A percentile compares a stretch with the other conserved stretches of the same genome.
Evolutionary conservation across 1,140 invertebrate genomes (phyloP).

Genomic region (Ptiloglossa arizonensis): DNA sequence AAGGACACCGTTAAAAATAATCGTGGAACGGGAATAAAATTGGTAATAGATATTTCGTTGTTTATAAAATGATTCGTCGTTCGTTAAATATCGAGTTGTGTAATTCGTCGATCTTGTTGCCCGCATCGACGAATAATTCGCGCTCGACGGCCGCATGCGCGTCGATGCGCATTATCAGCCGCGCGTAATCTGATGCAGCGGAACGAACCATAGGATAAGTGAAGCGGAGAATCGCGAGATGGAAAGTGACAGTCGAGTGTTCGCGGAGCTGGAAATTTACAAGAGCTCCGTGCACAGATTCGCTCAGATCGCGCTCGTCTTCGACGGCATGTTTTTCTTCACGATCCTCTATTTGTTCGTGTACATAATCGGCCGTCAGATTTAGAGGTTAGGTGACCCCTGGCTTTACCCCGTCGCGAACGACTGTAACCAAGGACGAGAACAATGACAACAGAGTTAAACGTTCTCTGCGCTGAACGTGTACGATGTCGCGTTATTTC

Average conservation of each 20-base stretch:
- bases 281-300: slow-evolving; percentile 25
- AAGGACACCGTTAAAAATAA: not conserved
- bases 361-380: slow-evolving; percentile 30
- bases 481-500: not conserved
- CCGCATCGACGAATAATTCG: not conserved
- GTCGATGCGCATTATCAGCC: not conserved
- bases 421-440: not conserved
- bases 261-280: slow-evolving; percentile 20
- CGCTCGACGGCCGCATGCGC: not conserved
- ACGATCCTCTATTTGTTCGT: slow-evolving; percentile 24
- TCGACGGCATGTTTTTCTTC: slow-evolving; percentile 27
- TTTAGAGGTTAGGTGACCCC: slow-evolving; percentile 35
- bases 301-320: slow-evolving; percentile 1
- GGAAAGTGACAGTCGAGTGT: slow-evolving; percentile 35
- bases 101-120: not conserved
- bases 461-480: not conserved
- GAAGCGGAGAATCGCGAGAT: not conserved
- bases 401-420: not conserved
- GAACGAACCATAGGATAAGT: not conserved
- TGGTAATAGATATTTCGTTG: not conserved
- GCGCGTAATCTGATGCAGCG: not conserved
- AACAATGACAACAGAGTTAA: not conserved
- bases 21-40: not conserved
- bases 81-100: not conserved
- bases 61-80: not conserved